Conservation (phyloP, 1,140 invertebrate species). For the Nephila pilipes region DNA sequence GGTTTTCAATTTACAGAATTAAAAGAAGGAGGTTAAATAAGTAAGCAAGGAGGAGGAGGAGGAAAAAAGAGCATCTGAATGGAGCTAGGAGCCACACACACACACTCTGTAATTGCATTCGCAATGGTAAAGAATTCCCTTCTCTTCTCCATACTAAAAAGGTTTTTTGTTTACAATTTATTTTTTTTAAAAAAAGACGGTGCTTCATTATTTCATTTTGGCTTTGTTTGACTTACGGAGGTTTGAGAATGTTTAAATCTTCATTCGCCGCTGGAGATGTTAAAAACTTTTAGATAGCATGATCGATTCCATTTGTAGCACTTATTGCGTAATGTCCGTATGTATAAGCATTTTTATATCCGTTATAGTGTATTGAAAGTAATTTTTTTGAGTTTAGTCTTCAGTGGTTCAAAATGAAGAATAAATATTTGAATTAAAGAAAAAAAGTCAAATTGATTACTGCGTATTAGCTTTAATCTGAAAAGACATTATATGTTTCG, state of each 20-base stretch:
- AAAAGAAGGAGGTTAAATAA: conserved; percentile 73
- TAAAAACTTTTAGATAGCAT: conserved; percentile 35
- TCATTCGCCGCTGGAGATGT: conserved; percentile 32
- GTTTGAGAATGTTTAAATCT: conserved; percentile 60
- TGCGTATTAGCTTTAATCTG: no score
- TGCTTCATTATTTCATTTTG: conserved; percentile 68
- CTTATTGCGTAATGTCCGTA: not conserved
- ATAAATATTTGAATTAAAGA: not conserved
- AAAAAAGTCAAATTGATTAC: no score
- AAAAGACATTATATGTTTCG: no score
- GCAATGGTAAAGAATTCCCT: conserved; percentile 54
- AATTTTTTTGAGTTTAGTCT: not conserved
- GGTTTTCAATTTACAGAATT: conserved; percentile 73
- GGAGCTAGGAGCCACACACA: not conserved
- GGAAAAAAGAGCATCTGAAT: conserved; percentile 49
- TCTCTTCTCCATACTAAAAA: conserved; percentile 21
- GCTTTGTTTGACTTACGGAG: conserved; percentile 41
- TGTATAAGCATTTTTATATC: not conserved
- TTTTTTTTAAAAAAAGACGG: conserved; percentile 15
- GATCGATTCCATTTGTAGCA: conserved; percentile 23
- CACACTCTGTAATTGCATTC: conserved; percentile 66
- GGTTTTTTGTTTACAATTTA: conserved; percentile 53
- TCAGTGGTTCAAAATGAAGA: not conserved
- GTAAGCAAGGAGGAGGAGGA: conserved; percentile 31
- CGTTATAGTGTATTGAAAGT: not conserved